Conservation (phyloP, 2,888 invertebrate species). For the Eremobia ochroleuca region DNA sequence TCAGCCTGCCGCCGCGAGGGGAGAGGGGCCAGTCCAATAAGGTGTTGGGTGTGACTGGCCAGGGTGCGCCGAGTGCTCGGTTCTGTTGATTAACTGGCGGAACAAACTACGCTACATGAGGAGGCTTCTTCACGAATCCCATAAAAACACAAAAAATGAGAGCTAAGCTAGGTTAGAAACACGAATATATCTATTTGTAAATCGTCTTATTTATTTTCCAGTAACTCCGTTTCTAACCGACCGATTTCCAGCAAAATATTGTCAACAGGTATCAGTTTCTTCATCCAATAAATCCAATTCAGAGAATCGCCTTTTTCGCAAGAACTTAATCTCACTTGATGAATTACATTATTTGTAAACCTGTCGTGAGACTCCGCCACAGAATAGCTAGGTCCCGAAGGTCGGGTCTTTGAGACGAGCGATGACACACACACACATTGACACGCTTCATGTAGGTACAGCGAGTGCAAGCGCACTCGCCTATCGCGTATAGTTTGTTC, state of each 20-base stretch:
- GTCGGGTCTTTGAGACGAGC: neutral
- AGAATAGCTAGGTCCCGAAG: neutral
- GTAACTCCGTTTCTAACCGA: neutral
- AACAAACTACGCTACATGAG: too few relatives aligned
- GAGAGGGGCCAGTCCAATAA: too few relatives aligned
- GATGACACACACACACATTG: neutral
- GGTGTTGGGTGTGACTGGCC: too few relatives aligned
- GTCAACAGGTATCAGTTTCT: slow-evolving; percentile 5
- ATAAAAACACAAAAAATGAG: neutral
- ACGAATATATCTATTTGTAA: neutral
- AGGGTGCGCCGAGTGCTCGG: too few relatives aligned
- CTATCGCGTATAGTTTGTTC: neutral
- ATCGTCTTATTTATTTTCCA: neutral
- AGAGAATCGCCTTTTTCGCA: slow-evolving; percentile 14
- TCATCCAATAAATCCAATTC: slow-evolving; percentile 40
- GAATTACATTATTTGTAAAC: slow-evolving; percentile 55
- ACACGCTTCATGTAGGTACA: neutral
- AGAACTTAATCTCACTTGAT: slow-evolving; percentile 54
- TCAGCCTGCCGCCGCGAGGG: too few relatives aligned
- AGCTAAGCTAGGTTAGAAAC: neutral
- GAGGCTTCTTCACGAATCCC: too few relatives aligned
- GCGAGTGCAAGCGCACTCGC: neutral
- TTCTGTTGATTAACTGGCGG: too few relatives aligned
- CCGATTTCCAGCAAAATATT: neutral
- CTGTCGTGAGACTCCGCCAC: neutral